phyloP scores from a whole-genome alignment of 2,797 vertebrate species.

The Dendrocincla tyrannina region DNA sequence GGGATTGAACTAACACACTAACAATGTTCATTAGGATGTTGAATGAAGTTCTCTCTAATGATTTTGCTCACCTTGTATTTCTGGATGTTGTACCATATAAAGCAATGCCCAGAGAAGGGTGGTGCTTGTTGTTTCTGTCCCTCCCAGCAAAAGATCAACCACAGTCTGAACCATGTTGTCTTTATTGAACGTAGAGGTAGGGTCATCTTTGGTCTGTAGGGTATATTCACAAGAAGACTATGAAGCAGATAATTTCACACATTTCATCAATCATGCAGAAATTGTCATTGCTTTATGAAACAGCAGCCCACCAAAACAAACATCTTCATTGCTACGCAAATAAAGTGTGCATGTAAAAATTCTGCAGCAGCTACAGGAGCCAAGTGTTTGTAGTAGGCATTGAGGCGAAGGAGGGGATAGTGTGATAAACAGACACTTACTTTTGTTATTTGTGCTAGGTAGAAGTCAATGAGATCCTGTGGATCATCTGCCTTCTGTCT shows the following conservation, averaged over 20 bases:
- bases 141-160: conserved; percentile 67
- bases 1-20: neutral
- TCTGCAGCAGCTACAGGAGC: neutral
- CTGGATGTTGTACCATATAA: conserved; percentile 62
- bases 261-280: neutral
- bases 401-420: neutral
- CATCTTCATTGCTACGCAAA: neutral
- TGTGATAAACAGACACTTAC: conserved; percentile 12
- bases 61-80: conserved; percentile 65
- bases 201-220: conserved; percentile 44
- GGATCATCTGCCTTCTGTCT: neutral
- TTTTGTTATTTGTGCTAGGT: conserved; percentile 60
- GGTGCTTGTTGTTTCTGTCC: conserved; percentile 60
- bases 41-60: neutral
- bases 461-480: conserved; percentile 61
- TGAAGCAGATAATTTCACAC: neutral
- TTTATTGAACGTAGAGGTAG: conserved; percentile 50
- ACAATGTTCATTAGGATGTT: neutral
- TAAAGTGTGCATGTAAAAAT: neutral
- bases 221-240: neutral
- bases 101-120: conserved; percentile 66
- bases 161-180: conserved; percentile 62
- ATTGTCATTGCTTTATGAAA: neutral
- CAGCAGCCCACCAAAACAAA: neutral
- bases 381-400: neutral